Base-by-base conservation (phyloP, 2,797 vertebrate species). In the Acanthiza pusilla region DNA sequence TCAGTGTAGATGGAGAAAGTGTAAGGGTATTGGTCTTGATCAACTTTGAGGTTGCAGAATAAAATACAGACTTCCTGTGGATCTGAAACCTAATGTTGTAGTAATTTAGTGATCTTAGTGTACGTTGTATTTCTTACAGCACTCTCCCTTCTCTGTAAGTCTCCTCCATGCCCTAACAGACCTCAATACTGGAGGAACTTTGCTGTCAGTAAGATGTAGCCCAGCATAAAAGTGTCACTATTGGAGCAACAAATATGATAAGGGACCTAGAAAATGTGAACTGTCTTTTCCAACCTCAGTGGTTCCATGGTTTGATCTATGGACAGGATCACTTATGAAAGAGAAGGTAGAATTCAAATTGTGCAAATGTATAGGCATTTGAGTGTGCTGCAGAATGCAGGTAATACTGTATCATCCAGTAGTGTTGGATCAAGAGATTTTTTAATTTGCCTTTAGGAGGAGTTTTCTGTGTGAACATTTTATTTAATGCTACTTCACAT, bases 241-340 rank as follows among this genome's bases (percentile, higher is more conserved):
- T 14, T 65, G 63, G 25, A 80, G 40, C 47, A 54, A 18, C 8
- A 55, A 40, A 29, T 40, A 21, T 45, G 10, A 3, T 38, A 61
- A 40, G 16, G n/a, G 18, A 18, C 21, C 10, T 55, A 40, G 11
- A 34, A 66, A 66, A 50, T 38, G 13, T 40, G 70, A 29, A 45
- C 16, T 55, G 16, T 70, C 32, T 40, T 65, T 54, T 65, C 61
- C 25, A 74, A 5, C 16, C 12, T 50, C 29, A 22, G 7, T 85
- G 43, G 22, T 63, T 76, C 34, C 40, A 2, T 16, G 25, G 16
- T 53, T 81, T 94, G 45, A 21, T 80, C 89, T 85, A 38, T 63
- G 61, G 53, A 38, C 0, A 1, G 25, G 48, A 27, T 48, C 16
- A 26, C 5, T 73, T 85, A 45, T 0, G 0, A 34, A 80, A 53